These are phyloP conservation scores for Aethes cnicana DNA, from an alignment of 2,888 invertebrate species.

Conservation along the genomic window DNA sequence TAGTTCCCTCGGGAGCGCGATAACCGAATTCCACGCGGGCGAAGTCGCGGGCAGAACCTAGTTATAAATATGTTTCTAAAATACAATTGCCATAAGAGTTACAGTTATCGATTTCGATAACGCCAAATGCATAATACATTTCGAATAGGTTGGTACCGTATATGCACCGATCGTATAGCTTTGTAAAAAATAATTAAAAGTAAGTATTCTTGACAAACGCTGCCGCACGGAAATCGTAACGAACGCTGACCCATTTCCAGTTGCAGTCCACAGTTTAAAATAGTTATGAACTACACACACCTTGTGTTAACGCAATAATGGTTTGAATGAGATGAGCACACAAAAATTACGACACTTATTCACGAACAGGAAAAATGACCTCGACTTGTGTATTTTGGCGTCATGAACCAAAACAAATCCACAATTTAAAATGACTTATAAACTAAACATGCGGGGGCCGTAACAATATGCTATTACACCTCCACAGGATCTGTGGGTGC, in stretches of 20 bases:
- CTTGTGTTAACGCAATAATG: constrained; percentile 10
- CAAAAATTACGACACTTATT: constrained; percentile 21
- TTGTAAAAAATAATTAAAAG: no score
- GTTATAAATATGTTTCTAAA: no score
- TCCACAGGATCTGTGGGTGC: constrained; percentile 61
- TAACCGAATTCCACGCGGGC: no score
- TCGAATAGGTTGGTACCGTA: no score
- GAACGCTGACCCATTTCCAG: constrained; percentile 18
- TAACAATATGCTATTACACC: constrained; percentile 64
- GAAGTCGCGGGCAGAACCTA: no score
- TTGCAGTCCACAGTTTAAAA: constrained; percentile 13
- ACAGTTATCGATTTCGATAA: no score
- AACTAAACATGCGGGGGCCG: constrained; percentile 53
- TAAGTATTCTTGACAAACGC: no score
- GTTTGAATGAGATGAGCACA: constrained; percentile 12
- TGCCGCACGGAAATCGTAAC: constrained; percentile 3
- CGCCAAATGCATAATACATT: no score
- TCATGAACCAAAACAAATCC: constrained; percentile 44
- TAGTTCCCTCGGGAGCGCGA: no score
- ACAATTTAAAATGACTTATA: constrained; percentile 42
- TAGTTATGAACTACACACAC: constrained; percentile 8
- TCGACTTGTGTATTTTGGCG: constrained; percentile 44
- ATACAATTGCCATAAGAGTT: no score
- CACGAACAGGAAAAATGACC: constrained; percentile 42
- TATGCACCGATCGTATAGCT: no score